Evolutionary conservation across 2,888 invertebrate genomes (phyloP).

Genomic region (Artemia sinica): DNA sequence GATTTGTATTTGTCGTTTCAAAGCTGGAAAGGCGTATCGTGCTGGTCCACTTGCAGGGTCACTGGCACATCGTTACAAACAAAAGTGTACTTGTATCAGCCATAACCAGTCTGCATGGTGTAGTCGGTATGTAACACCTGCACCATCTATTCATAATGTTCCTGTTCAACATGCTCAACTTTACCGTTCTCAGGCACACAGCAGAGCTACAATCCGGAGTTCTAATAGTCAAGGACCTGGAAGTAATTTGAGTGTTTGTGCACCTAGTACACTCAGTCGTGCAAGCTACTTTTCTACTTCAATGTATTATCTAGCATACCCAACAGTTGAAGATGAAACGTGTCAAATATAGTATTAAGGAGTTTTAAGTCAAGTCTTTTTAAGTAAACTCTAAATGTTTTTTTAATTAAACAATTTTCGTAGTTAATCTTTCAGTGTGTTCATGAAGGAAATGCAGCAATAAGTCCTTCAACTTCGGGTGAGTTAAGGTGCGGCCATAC

Average conservation of each 20-base stretch:
- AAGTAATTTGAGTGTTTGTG: constrained; percentile 36
- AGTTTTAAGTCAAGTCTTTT: too few species aligned
- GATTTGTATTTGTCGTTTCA: constrained; percentile 62
- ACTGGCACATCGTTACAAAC: constrained; percentile 28
- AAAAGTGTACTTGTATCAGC: constrained; percentile 40
- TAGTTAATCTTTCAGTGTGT: too few species aligned
- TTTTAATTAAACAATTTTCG: too few species aligned
- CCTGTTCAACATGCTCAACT: constrained; percentile 27
- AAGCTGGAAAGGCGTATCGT: constrained; percentile 45
- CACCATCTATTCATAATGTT: constrained; percentile 26
- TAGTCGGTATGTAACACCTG: constrained; percentile 25
- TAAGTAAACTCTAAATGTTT: too few species aligned
- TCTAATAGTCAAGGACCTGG: constrained; percentile 31
- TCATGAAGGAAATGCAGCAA: too few species aligned
- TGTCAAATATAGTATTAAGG: background rate
- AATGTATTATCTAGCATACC: constrained; percentile 32
- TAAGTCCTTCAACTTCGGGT: too few species aligned
- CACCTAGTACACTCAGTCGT: constrained; percentile 46
- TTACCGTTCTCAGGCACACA: constrained; percentile 29
- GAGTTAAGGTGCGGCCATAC: too few species aligned
- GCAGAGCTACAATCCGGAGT: constrained; percentile 24
- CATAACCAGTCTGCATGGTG: constrained; percentile 23
- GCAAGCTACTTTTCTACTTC: constrained; percentile 37
- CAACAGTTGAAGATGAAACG: constrained; percentile 21
- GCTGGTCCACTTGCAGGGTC: constrained; percentile 44